A percentile compares a stretch with the other conserved stretches of the same genome.
phyloP scores from a whole-genome alignment of 2,797 vertebrate species.

The Lagodon rhomboides region DNA sequence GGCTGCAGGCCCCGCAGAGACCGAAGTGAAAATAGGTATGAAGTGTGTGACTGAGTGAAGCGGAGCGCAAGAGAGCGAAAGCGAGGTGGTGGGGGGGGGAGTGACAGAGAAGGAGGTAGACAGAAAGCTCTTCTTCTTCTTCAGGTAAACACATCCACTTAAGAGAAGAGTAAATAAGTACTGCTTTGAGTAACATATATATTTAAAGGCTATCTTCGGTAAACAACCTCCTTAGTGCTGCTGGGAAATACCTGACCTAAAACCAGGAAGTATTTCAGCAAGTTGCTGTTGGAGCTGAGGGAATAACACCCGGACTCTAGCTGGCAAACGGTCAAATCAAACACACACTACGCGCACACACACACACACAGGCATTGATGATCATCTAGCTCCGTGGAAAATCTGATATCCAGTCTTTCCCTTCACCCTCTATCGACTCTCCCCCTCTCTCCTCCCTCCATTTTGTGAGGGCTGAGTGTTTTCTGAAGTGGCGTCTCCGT shows the following conservation, averaged over 20 bases:
- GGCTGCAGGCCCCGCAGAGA: slow-evolving; percentile 66
- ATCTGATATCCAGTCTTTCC: slow-evolving; percentile 68
- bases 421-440: slow-evolving; percentile 65
- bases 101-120: slow-evolving; percentile 20
- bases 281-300: slow-evolving; percentile 60
- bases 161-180: slow-evolving; percentile 25
- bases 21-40: slow-evolving; percentile 73
- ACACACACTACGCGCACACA: slow-evolving; percentile 47
- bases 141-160: slow-evolving; percentile 26
- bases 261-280: slow-evolving; percentile 64
- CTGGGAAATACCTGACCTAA: slow-evolving; percentile 63
- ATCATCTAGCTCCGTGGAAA: slow-evolving; percentile 59
- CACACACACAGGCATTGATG: slow-evolving; percentile 30
- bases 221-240: slow-evolving; percentile 46
- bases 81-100: neutral
- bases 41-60: slow-evolving; percentile 55
- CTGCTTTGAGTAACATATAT: slow-evolving; percentile 20
- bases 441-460: slow-evolving; percentile 60
- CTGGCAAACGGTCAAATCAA: slow-evolving; percentile 78
- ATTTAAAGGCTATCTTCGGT: slow-evolving; percentile 38
- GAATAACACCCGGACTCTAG: slow-evolving; percentile 63
- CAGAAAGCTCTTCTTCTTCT: slow-evolving; percentile 30
- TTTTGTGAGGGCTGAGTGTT: slow-evolving; percentile 73
- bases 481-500: slow-evolving; percentile 75
- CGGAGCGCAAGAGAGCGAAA: slow-evolving; percentile 35